phyloP scores from a whole-genome alignment of 2,797 vertebrate genomes.

The Cyprinodon diabolis region DNA sequence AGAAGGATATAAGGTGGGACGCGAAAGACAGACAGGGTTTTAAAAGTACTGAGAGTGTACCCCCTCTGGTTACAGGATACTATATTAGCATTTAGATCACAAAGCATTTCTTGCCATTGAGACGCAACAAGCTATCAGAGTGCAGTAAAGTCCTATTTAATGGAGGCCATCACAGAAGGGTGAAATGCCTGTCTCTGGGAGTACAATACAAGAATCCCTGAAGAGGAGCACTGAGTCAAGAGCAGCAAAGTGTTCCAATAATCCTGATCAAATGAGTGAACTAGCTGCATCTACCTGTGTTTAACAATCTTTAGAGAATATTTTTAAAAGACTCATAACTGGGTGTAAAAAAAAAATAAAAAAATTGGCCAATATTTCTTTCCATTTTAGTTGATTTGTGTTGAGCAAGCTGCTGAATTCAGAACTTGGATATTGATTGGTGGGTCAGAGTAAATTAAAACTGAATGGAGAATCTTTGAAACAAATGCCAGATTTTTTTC shows the following conservation, averaged over 20 bases:
- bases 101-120: slow-evolving; percentile 52
- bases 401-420: slow-evolving; percentile 20
- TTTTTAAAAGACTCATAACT: slow-evolving; percentile 49
- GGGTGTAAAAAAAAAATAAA: slow-evolving; percentile 39
- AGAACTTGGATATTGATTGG: slow-evolving; percentile 51
- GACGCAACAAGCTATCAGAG: slow-evolving; percentile 51
- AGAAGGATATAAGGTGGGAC: slow-evolving; percentile 56
- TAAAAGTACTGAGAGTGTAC: slow-evolving; percentile 59
- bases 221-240: slow-evolving; percentile 43
- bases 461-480: slow-evolving; percentile 38
- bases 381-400: slow-evolving; percentile 42
- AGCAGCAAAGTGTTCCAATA: slow-evolving; percentile 47
- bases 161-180: slow-evolving; percentile 31
- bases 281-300: slow-evolving; percentile 32
- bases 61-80: slow-evolving; percentile 45
- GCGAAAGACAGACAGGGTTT: slow-evolving; percentile 42
- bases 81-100: slow-evolving; percentile 76
- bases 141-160: slow-evolving; percentile 62
- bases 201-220: slow-evolving; percentile 34
- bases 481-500: slow-evolving; percentile 11
- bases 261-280: slow-evolving; percentile 60
- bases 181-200: slow-evolving; percentile 41
- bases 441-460: slow-evolving; percentile 63
- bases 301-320: slow-evolving; percentile 43
- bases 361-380: slow-evolving; percentile 45